Evolutionary conservation across 2,797 vertebrate genomes (phyloP).

Genomic region (Sciurus vulgaris): DNA sequence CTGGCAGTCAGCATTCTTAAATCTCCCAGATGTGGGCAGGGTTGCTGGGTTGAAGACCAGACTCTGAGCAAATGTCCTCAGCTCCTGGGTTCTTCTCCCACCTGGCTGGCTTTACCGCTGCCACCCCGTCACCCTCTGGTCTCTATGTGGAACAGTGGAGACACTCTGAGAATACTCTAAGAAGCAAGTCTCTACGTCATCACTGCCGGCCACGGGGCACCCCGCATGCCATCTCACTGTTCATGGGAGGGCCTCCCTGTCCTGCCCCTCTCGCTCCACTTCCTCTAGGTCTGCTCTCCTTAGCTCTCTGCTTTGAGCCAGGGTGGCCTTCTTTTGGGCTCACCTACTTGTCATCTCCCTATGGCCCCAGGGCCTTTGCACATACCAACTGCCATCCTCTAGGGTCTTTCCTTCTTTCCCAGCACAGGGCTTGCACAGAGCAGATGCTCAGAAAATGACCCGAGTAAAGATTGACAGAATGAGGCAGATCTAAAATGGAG

Average conservation of each 20-base stretch:
- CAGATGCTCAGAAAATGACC: not conserved
- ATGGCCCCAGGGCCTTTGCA: not conserved
- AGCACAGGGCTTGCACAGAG: not conserved
- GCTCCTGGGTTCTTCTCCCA: not conserved
- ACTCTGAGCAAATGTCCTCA: rapidly evolving
- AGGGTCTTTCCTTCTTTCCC: not conserved
- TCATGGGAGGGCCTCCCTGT: too few relatives aligned
- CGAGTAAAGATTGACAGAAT: not conserved
- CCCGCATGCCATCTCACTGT: not conserved
- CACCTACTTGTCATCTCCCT: not conserved
- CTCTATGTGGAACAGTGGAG: not conserved
- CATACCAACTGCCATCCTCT: not conserved
- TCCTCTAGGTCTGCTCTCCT: not conserved
- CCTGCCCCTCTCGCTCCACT: rapidly evolving
- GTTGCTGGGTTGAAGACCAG: not conserved
- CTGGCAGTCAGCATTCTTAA: not conserved
- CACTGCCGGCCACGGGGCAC: not conserved
- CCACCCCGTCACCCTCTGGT: not conserved
- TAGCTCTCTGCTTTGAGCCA: not conserved
- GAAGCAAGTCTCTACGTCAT: not conserved
- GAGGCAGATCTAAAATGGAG: too few relatives aligned
- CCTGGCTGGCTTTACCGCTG: not conserved
- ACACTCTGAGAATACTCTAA: not conserved
- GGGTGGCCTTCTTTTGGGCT: not conserved
- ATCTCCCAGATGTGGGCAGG: not conserved